Percentiles rank a stretch among this genome's conserved stretches.
Evolutionary conservation across 2,113 vertebrate genomes (phyloP).

Genomic region (Zosterops borbonicus): DNA sequence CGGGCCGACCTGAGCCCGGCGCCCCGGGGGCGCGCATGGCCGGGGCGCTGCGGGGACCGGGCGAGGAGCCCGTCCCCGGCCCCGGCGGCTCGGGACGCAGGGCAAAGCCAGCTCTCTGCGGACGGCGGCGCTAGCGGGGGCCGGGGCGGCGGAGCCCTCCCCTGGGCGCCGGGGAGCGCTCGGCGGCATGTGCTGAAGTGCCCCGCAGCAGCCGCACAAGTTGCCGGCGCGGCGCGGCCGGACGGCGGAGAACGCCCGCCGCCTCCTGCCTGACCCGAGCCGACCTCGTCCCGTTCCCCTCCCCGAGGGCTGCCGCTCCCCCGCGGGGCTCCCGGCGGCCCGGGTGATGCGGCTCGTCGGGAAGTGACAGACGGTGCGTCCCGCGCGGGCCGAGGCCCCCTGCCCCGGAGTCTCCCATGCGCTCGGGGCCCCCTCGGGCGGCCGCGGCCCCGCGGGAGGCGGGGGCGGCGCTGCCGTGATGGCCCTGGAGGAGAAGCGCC

Average conservation of each 20-base stretch:
- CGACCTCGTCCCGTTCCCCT: background rate
- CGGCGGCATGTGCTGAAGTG: conserved; percentile 21
- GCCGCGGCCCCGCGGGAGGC: conserved; percentile 58
- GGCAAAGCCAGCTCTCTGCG: background rate
- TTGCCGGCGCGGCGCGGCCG: background rate
- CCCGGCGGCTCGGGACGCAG: background rate
- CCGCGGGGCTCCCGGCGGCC: background rate
- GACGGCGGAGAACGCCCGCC: background rate
- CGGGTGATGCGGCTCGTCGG: background rate
- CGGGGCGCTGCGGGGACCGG: background rate
- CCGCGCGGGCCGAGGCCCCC: background rate
- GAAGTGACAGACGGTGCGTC: background rate
- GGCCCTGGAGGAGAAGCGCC: conserved; percentile 73
- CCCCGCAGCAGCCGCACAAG: background rate
- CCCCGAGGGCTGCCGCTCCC: background rate
- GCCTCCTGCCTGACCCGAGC: background rate
- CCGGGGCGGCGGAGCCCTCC: background rate
- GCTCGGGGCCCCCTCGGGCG: conserved; percentile 51
- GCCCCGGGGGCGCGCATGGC: background rate
- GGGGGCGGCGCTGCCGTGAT: conserved; percentile 69
- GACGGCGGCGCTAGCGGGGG: background rate
- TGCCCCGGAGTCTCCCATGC: conserved; percentile 10
- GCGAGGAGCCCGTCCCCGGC: background rate
- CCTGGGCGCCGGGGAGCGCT: background rate
- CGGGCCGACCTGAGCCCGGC: background rate